A percentile compares a stretch with the other conserved stretches of the same genome.
Evolutionary conservation across 2,888 invertebrate genomes (phyloP).

Genomic region (Agrotis exclamationis): DNA sequence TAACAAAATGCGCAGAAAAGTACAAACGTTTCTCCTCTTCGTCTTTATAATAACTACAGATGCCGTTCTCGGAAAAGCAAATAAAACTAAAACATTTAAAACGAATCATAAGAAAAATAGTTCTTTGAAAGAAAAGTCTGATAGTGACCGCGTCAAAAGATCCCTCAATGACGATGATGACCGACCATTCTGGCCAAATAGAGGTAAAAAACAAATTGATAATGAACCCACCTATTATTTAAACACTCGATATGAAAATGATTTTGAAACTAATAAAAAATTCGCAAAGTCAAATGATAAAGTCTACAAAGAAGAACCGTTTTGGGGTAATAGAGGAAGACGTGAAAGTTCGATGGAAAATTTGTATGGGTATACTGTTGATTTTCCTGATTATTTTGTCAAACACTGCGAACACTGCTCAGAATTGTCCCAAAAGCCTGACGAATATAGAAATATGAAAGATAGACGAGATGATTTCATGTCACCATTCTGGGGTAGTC

Average conservation of each 20-base stretch:
- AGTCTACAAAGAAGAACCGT: conserved; percentile 78
- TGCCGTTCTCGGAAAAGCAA: conserved; percentile 75
- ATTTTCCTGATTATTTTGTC: conserved; percentile 64
- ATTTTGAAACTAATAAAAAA: conserved; percentile 61
- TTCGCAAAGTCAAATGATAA: conserved; percentile 66
- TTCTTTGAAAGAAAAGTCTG: conserved; percentile 69
- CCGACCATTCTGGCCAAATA: conserved; percentile 76
- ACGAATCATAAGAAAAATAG: conserved; percentile 67
- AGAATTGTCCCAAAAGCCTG: conserved; percentile 44
- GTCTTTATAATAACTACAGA: conserved; percentile 77
- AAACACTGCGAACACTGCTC: conserved; percentile 69
- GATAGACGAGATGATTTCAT: conserved; percentile 71
- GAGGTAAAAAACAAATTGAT: conserved; percentile 73
- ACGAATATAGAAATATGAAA: conserved; percentile 59
- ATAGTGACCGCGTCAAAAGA: conserved; percentile 77
- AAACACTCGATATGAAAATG: conserved; percentile 54
- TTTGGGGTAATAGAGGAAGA: conserved; percentile 85
- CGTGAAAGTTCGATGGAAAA: conserved; percentile 77
- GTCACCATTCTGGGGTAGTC: conserved; percentile 69
- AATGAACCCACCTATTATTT: conserved; percentile 46
- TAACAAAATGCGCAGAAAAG: conserved; percentile 78
- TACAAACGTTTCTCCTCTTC: conserved; percentile 72
- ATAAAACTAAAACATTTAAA: conserved; percentile 74
- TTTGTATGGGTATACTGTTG: conserved; percentile 57
- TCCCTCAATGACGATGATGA: conserved; percentile 75